A percentile compares a stretch with the other conserved stretches of the same genome.
phyloP scores from a whole-genome alignment of 2,888 invertebrate genomes.

The Mesorhabditis sp. region DNA sequence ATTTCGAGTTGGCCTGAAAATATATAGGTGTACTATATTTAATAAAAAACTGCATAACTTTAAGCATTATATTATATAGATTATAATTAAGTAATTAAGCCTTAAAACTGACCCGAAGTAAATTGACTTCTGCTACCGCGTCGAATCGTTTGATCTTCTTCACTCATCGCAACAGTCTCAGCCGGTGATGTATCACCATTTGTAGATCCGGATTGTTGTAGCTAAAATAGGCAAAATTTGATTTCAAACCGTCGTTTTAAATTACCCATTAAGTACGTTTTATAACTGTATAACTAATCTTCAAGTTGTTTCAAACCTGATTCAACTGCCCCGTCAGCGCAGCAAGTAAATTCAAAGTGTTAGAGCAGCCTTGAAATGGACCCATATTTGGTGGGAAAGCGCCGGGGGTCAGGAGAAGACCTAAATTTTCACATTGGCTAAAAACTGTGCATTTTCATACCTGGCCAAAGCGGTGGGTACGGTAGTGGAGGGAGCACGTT shows the following conservation, averaged over 20 bases:
- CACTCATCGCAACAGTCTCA: slow-evolving; percentile 28
- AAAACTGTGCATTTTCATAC: background rate
- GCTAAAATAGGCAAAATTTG: background rate
- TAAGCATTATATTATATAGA: background rate
- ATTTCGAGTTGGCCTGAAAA: slow-evolving; percentile 48
- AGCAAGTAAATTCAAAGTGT: slow-evolving; percentile 7
- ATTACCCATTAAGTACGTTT: too few species aligned
- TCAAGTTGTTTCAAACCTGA: background rate
- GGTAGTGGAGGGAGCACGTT: slow-evolving; percentile 18
- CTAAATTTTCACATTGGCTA: slow-evolving; percentile 5
- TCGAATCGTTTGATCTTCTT: slow-evolving; percentile 24
- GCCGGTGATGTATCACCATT: slow-evolving; percentile 18
- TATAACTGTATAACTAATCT: background rate
- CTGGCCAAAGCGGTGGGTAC: slow-evolving; percentile 23
- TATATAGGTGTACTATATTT: background rate
- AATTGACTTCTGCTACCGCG: slow-evolving; percentile 25
- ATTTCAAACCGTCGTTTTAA: background rate
- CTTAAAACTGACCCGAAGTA: slow-evolving; percentile 18
- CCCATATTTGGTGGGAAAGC: slow-evolving; percentile 9
- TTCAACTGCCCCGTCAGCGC: background rate
- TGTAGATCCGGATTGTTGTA: background rate
- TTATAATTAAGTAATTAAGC: background rate
- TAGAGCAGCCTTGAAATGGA: too few species aligned
- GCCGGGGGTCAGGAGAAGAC: slow-evolving; percentile 29
- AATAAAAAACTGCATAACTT: background rate